These are phyloP conservation scores for Leptarthrus brevirostris DNA, from an alignment of 2,888 invertebrate genomes.

Conservation along the genomic window DNA sequence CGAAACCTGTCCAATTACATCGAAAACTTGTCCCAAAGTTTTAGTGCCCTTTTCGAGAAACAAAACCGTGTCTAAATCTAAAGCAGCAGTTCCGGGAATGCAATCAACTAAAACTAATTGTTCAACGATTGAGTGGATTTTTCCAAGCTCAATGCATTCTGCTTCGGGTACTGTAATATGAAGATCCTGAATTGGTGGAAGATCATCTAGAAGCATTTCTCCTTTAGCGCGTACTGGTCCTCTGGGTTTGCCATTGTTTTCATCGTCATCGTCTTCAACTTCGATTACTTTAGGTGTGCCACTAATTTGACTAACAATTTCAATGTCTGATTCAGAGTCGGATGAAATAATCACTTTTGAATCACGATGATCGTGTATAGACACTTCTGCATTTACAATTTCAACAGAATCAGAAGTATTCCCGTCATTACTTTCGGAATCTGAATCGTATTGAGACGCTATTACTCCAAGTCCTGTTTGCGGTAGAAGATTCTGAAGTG, in stretches of 20 bases:
- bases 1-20: slow-evolving; percentile 89
- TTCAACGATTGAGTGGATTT: slow-evolving; percentile 77
- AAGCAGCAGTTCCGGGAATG: slow-evolving; percentile 77
- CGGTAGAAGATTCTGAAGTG: background rate
- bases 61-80: slow-evolving; percentile 87
- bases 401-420: slow-evolving; percentile 3
- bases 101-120: slow-evolving; percentile 82
- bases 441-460: slow-evolving; percentile 27
- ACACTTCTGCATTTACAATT: background rate
- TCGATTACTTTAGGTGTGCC: slow-evolving; percentile 54
- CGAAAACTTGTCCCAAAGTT: slow-evolving; percentile 85
- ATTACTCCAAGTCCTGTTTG: background rate
- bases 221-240: slow-evolving; percentile 63
- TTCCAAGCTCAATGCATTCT: slow-evolving; percentile 80
- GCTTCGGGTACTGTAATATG: slow-evolving; percentile 82
- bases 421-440: slow-evolving; percentile 7
- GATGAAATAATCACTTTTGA: slow-evolving; percentile 2
- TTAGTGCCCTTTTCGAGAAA: slow-evolving; percentile 84
- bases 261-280: slow-evolving; percentile 58
- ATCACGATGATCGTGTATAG: slow-evolving; percentile 1
- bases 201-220: slow-evolving; percentile 71
- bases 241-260: slow-evolving; percentile 48
- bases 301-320: slow-evolving; percentile 38
- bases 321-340: slow-evolving; percentile 48
- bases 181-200: slow-evolving; percentile 85